Conservation (phyloP, 2,797 vertebrate genomes). For the Cirrhinus mrigala region DNA sequence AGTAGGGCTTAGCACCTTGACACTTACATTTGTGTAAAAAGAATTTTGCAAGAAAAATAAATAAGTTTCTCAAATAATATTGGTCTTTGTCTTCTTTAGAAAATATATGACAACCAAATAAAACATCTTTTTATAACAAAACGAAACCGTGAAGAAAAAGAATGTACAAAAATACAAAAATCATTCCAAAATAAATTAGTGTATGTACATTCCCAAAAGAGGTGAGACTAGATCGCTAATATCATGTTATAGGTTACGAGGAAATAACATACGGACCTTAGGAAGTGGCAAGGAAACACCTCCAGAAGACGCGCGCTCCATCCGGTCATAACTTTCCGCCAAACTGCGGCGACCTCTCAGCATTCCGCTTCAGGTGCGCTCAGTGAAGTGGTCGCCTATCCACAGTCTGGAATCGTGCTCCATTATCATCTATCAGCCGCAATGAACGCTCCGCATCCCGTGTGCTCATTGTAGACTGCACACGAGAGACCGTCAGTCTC, state of each 20-base stretch:
- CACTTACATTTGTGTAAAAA: too few relatives aligned
- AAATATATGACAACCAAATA: too few relatives aligned
- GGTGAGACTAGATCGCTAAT: neutral
- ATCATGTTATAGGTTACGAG: neutral
- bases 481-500: constrained; percentile 11
- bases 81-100: too few relatives aligned
- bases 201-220: too few relatives aligned
- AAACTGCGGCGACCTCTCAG: neutral
- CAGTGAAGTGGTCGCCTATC: neutral
- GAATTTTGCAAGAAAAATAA: too few relatives aligned
- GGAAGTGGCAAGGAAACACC: constrained; percentile 1
- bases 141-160: too few relatives aligned
- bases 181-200: too few relatives aligned
- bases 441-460: neutral
- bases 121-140: too few relatives aligned
- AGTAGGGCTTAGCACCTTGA: too few relatives aligned
- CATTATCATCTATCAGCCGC: neutral
- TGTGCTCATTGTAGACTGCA: neutral
- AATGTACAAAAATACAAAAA: too few relatives aligned
- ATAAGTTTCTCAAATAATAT: too few relatives aligned
- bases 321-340: constrained; percentile 5
- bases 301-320: constrained; percentile 28
- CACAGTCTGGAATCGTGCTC: neutral
- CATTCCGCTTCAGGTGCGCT: neutral
- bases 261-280: constrained; percentile 24